phyloP scores from a whole-genome alignment of 2,113 vertebrate genomes.

The Chunga burmeisteri region DNA sequence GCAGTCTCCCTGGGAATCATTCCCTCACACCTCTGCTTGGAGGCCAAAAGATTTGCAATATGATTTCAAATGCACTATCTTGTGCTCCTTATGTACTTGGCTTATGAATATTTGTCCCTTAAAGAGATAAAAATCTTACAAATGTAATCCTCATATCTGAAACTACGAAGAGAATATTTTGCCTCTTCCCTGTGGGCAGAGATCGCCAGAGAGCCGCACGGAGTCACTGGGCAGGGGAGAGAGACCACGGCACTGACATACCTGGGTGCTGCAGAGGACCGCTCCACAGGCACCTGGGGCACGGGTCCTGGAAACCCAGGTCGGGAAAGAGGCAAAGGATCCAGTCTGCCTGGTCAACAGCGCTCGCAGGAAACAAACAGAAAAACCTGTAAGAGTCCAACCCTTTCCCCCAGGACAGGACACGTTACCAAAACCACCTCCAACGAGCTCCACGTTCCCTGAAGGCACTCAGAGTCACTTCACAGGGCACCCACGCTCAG shows the following conservation, averaged over 20 bases:
- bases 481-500: rapidly evolving
- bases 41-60: not conserved
- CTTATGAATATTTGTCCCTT: not conserved
- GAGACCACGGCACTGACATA: rapidly evolving
- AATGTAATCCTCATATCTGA: not conserved
- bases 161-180: not conserved
- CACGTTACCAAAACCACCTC: not conserved
- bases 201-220: not conserved
- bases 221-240: not conserved
- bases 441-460: rapidly evolving
- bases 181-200: not conserved
- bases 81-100: not conserved
- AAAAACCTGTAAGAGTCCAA: not conserved
- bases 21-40: not conserved
- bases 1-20: not conserved
- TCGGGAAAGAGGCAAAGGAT: not conserved
- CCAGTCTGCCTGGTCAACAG: not conserved
- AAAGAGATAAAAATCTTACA: not conserved
- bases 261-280: not conserved
- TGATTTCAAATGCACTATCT: not conserved
- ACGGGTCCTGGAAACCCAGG: not conserved
- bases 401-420: not conserved
- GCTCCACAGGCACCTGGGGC: rapidly evolving
- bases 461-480: not conserved
- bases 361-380: not conserved